Evolutionary conservation across 2,797 vertebrate species (phyloP), one percentile per base, ranked within the genome.

Genomic region (Novumbra hubbsi): DNA sequence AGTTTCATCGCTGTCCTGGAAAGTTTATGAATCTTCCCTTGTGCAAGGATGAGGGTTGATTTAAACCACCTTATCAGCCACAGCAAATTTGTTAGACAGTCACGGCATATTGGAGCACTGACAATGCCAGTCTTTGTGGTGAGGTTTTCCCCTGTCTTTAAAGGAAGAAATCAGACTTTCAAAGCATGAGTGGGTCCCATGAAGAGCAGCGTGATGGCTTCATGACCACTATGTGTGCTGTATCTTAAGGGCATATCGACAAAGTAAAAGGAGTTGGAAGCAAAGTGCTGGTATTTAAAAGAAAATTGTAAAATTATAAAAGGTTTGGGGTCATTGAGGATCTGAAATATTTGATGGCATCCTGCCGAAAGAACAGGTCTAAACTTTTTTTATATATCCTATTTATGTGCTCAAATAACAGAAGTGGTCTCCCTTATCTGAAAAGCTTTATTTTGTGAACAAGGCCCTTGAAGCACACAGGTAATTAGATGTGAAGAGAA

Each of bases 121-220:
- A 94, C 92, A 94, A 93, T 90, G 89, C 70, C 70, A 4, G 77
- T 77, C 89, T 93, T 93, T 93, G 91, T 92, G 86, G 80, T 84
- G 55, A 73, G 69, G 80, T 75, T 84, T 85, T 67, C 70, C 68
- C 75, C 77, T 80, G 80, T 89, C 88, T 86, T 79, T 78, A 78
- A 67, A 73, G 77, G 76, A 71, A 81, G 63, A 83, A 81, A 91
- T 92, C 87, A 82, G 87, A 88, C 90, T 90, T 88, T 83, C 78
- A 83, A 87, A 90, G 90, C 85, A 82, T 88, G 84, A 70, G 76
- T 90, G 90, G 87, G 87, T 86, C 86, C 85, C 85, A 78, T 86
- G 83, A 88, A 85, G 83, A 86, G 76, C 75, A 72, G 45, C 28
- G 57, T 70, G 76, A 73, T 62, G 84, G 82, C 75, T 81, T 77